Conservation (phyloP, 2,113 vertebrate genomes). For the Pampusana beccarii region DNA sequence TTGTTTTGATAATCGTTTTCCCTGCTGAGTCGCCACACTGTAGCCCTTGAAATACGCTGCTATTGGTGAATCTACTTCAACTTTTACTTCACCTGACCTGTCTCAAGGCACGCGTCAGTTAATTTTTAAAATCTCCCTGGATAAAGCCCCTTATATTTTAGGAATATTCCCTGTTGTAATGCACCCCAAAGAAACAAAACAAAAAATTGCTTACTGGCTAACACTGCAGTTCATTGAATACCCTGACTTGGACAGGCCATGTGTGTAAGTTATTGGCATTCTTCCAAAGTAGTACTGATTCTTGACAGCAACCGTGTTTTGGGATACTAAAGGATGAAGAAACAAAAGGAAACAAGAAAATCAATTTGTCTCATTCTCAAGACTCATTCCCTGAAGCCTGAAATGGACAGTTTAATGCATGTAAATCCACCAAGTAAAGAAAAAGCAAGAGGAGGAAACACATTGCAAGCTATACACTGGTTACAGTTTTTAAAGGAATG, state of each 20-base stretch:
- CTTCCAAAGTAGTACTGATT: background rate
- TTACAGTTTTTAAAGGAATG: background rate
- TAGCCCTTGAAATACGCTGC: background rate
- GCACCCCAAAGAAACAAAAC: background rate
- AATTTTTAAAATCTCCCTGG: background rate
- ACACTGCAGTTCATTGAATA: background rate
- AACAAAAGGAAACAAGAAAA: background rate
- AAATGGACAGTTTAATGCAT: background rate
- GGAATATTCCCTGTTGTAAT: background rate
- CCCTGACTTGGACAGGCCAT: background rate
- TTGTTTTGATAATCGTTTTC: constrained; percentile 3
- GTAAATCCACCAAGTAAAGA: background rate
- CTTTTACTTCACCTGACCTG: background rate
- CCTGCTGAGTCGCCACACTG: background rate
- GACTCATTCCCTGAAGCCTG: background rate
- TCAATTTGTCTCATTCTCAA: background rate
- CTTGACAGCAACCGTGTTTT: background rate
- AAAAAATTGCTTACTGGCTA: background rate
- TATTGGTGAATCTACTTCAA: background rate
- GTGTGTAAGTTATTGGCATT: background rate
- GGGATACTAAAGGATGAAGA: background rate
- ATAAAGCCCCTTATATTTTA: background rate
- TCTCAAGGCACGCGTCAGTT: background rate
- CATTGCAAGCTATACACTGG: background rate
- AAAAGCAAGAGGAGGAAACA: background rate